phyloP scores from a whole-genome alignment of 2,797 vertebrate genomes.

The Pangasius macronema region DNA sequence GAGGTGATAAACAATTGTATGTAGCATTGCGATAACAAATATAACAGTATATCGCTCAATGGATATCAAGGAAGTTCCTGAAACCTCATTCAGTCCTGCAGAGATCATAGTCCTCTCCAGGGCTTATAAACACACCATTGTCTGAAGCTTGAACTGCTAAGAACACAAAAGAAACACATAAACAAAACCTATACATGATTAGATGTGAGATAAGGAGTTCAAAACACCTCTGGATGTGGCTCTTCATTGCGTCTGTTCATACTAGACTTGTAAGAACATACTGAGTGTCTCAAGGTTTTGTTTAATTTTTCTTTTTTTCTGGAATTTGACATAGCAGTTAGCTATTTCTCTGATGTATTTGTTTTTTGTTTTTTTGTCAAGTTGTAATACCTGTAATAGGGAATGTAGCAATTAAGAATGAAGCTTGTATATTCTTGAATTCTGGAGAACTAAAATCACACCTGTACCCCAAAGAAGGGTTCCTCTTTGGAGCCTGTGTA shows the following conservation, averaged over 20 bases:
- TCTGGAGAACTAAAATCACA: neutral
- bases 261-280: neutral
- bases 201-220: neutral
- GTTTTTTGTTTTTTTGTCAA: neutral
- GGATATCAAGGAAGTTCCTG: neutral
- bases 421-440: neutral
- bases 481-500: neutral
- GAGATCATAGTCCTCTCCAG: neutral
- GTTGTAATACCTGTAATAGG: neutral
- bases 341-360: neutral
- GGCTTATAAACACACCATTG: neutral
- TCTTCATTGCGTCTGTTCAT: neutral
- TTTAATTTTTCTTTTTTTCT: neutral
- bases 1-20: neutral
- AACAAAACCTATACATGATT: neutral
- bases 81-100: neutral
- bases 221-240: neutral
- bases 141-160: neutral
- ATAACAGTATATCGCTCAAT: neutral
- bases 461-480: neutral
- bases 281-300: neutral
- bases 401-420: neutral
- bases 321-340: neutral
- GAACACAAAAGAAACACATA: neutral
- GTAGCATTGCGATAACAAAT: neutral